These are phyloP conservation scores for Andrena minutula DNA, from an alignment of 2,888 invertebrate genomes.

Conservation along the genomic window DNA sequence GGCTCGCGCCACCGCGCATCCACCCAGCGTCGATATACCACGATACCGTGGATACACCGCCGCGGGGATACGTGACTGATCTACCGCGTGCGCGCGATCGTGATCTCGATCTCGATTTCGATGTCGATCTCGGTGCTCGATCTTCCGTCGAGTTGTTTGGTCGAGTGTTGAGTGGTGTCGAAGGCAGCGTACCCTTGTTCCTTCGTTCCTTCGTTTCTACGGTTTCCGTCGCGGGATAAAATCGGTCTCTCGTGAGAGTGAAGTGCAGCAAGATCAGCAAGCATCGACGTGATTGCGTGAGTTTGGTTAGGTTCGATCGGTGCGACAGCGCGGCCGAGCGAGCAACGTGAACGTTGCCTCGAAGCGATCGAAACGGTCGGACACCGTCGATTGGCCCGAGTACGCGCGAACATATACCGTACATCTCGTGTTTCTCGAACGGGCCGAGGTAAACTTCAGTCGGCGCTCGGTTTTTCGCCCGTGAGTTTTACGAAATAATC, in stretches of 20 bases:
- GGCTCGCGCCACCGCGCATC: conserved; percentile 69
- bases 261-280: conserved; percentile 31
- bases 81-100: conserved; percentile 61
- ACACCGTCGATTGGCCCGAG: not conserved
- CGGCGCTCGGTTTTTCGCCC: not conserved
- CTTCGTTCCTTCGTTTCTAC: not conserved
- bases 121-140: conserved; percentile 22
- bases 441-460: not conserved
- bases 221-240: not conserved
- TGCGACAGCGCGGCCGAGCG: not conserved
- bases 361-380: conserved; percentile 5
- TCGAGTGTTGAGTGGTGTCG: conserved; percentile 29
- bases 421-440: not conserved
- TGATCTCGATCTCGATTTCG: conserved; percentile 55
- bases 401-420: not conserved
- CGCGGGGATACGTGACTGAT: conserved; percentile 51
- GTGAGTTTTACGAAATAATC: not conserved
- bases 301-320: not conserved
- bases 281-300: not conserved
- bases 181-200: not conserved
- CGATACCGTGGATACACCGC: conserved; percentile 50
- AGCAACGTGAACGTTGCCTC: not conserved
- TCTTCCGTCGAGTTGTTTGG: conserved; percentile 5
- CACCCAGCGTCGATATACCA: conserved; percentile 67
- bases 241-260: conserved; percentile 26